Evolutionary conservation across 1,140 invertebrate genomes (phyloP).

Genomic region (Whitmania pigra): DNA sequence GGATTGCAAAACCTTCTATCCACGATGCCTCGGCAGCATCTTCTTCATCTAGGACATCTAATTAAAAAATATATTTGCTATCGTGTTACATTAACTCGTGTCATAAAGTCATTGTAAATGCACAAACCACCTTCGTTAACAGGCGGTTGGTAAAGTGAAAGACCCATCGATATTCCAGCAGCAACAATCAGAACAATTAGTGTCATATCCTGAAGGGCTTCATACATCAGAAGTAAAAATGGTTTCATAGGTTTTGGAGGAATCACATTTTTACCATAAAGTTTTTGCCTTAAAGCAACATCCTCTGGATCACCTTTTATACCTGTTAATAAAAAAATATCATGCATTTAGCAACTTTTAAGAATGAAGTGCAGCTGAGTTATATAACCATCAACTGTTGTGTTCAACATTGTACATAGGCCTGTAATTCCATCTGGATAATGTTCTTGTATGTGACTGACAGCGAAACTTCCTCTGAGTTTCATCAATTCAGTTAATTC

Average conservation of each 20-base stretch:
- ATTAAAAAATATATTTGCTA: too few relatives aligned
- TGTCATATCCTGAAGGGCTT: conserved; percentile 52
- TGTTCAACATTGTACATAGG: too few relatives aligned
- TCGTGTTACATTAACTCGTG: too few relatives aligned
- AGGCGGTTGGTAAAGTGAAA: conserved; percentile 39
- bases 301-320: conserved; percentile 1
- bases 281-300: not conserved
- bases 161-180: conserved; percentile 40
- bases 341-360: too few relatives aligned
- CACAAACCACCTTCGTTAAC: conserved; percentile 1
- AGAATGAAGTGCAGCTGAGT: too few relatives aligned
- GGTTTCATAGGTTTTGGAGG: conserved; percentile 98
- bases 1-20: conserved; percentile 95
- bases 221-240: conserved; percentile 94
- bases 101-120: not conserved
- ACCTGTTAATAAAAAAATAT: not conserved
- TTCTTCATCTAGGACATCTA: conserved; percentile 48
- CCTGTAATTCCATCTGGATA: too few relatives aligned
- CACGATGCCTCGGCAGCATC: conserved; percentile 83
- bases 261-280: conserved; percentile 91
- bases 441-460: too few relatives aligned
- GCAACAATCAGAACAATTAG: conserved; percentile 64
- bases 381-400: too few relatives aligned
- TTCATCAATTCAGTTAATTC: too few relatives aligned
- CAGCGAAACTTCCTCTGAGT: too few relatives aligned